phyloP scores from a whole-genome alignment of 2,113 vertebrate species.

The Microcebus murinus region DNA sequence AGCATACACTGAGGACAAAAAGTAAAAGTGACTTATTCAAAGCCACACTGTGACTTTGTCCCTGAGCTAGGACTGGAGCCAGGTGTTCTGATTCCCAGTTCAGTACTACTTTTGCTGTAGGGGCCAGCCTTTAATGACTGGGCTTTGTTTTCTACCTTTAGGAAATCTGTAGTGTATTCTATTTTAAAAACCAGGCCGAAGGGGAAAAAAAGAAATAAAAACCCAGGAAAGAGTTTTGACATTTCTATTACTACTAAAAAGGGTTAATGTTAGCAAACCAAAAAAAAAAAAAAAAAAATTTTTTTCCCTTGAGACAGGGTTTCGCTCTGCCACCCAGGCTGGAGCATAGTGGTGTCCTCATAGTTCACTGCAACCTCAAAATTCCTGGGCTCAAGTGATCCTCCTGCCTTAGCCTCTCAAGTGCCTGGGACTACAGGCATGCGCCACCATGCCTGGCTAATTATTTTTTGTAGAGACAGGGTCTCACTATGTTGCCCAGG shows the following conservation, averaged over 20 bases:
- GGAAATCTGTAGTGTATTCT: not conserved
- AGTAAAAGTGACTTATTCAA: not conserved
- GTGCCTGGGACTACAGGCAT: no score
- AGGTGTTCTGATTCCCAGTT: not conserved
- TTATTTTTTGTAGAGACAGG: no score
- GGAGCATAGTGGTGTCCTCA: no score
- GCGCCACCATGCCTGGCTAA: no score
- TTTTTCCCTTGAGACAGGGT: no score
- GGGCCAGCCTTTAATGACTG: not conserved
- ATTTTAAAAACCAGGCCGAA: not conserved
- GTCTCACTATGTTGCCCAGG: no score
- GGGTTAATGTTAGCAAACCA: conserved; percentile 50
- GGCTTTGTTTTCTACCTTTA: not conserved
- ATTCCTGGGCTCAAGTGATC: no score
- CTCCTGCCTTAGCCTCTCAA: no score
- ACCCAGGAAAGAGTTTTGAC: not conserved
- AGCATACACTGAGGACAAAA: not conserved
- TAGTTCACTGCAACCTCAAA: no score
- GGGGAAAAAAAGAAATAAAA: not conserved
- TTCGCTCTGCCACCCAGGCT: no score
- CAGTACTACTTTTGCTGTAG: not conserved
- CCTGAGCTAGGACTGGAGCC: not conserved
- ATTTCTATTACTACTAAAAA: conserved; percentile 27
- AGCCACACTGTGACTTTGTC: not conserved
- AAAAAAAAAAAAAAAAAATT: no score